Percentiles rank a stretch among this genome's conserved stretches.
phyloP scores from a whole-genome alignment of 2,113 vertebrate genomes.

The Oceanites oceanicus region DNA sequence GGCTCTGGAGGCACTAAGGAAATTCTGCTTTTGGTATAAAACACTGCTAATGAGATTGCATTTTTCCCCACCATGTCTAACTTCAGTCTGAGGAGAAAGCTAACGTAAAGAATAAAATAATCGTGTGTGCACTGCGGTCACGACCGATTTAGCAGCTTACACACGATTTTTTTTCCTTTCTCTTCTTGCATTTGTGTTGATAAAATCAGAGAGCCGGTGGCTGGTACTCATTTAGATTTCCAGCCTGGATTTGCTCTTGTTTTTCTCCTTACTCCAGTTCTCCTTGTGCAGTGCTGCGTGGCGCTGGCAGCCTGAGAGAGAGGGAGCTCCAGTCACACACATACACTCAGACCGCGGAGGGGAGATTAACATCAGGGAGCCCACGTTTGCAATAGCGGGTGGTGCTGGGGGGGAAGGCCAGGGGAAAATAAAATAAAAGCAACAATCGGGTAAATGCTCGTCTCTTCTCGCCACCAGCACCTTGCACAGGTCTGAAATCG shows the following conservation, averaged over 20 bases:
- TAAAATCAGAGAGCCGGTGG: neutral
- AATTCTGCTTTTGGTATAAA: neutral
- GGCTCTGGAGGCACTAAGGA: neutral
- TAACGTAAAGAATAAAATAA: neutral
- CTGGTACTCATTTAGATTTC: slow-evolving; percentile 37
- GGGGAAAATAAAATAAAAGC: slow-evolving; percentile 48
- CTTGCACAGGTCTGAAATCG: slow-evolving; percentile 54
- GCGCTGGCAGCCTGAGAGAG: slow-evolving; percentile 45
- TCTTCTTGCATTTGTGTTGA: neutral
- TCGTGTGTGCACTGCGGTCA: neutral
- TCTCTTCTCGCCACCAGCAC: slow-evolving; percentile 25
- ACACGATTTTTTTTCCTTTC: neutral
- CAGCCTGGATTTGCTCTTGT: slow-evolving; percentile 31
- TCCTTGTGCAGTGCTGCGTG: slow-evolving; percentile 56
- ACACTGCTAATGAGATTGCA: neutral
- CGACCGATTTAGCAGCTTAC: neutral
- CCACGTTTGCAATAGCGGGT: slow-evolving; percentile 42
- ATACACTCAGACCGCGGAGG: neutral
- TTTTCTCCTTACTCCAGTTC: slow-evolving; percentile 33
- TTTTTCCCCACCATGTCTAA: neutral
- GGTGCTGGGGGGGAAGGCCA: neutral
- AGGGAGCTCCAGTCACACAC: slow-evolving; percentile 66
- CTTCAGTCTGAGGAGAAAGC: neutral
- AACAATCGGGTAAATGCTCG: slow-evolving; percentile 22
- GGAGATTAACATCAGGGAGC: slow-evolving; percentile 43